A percentile compares a stretch with the other conserved stretches of the same genome.
These are phyloP conservation scores for Aporophyla nigra DNA, from an alignment of 2,888 invertebrate species.

Conservation along the genomic window DNA sequence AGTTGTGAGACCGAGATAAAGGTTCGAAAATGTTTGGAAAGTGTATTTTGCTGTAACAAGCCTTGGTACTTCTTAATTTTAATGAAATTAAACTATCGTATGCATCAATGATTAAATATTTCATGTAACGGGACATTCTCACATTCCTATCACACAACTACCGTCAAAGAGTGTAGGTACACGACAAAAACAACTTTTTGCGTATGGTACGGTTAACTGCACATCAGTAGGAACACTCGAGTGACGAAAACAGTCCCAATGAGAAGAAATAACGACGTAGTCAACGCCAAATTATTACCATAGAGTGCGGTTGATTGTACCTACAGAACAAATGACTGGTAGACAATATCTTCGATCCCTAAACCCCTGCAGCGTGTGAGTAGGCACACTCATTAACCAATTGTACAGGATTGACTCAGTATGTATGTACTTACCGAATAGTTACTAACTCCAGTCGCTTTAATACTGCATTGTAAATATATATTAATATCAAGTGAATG, in stretches of 20 bases:
- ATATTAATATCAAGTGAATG: slow-evolving; percentile 26
- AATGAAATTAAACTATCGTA: slow-evolving; percentile 19
- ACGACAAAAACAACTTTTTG: background rate
- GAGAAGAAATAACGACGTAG: too few relatives aligned
- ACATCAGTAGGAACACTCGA: background rate
- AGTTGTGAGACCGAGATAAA: background rate
- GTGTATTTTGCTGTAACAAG: slow-evolving; percentile 8
- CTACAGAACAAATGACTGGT: background rate
- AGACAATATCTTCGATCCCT: background rate
- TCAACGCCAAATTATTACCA: background rate
- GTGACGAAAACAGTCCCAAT: too few relatives aligned
- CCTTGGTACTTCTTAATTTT: slow-evolving; percentile 29
- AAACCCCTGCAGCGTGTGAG: background rate
- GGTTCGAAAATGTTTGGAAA: background rate
- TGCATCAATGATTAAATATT: slow-evolving; percentile 3
- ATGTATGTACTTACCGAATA: slow-evolving; percentile 30
- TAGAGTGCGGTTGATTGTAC: background rate
- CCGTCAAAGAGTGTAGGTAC: background rate
- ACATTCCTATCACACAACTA: slow-evolving; percentile 15
- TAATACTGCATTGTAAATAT: slow-evolving; percentile 47
- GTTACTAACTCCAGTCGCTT: slow-evolving; percentile 49
- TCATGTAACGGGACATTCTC: slow-evolving; percentile 22
- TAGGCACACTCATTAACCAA: background rate
- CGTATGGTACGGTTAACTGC: background rate
- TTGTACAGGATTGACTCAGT: slow-evolving; percentile 8